Base-by-base conservation (phyloP, 2,888 invertebrate species). In the Idaea aversata region DNA sequence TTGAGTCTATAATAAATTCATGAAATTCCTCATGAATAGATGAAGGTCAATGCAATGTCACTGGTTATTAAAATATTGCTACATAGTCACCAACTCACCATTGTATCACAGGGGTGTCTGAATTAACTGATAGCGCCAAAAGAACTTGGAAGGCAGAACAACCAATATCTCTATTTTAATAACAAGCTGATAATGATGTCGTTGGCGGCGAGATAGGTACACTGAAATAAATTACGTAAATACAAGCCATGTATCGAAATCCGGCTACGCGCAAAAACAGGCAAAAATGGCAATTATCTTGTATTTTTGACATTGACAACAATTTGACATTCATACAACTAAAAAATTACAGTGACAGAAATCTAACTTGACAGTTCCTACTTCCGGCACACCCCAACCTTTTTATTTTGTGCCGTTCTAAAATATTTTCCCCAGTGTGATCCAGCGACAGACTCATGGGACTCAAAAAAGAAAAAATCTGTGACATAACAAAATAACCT, bases 21-120 rank as follows among this genome's bases (percentile, higher is more conserved):
- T 36, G 36, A 47, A 47, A 47, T 47, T 47, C 47, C 13, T 47
- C 47, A 47, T 47, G 47, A 7, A 47, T 47, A 13, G 16, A 3
- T 68, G 73, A 85, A 91, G 91, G 91, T 91, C 91, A 88, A 78
- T 71, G 77, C 83, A 90, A 91, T 87, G 91, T 91, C 91, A 90
- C 76, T 81, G 79, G 76, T 47, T 79, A 78, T 64, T 69, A 73
- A 69, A 65, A 70, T 64, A 67, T 59, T 66, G 66, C 67, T 63
- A 47, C 10, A 13, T 7, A 3, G 13, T 10, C 47, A 13, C 6
- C 47, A 69, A 80, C 90, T 86, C 80, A 91, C 91, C 91, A 91
- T 88, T 79, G 77, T 78, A 65, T 63, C 16, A 47, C 47, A 47
- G 47, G 47, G 25, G 47, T 47, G 5, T 36, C 47, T 47, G 47